Conservation (phyloP, 2,113 vertebrate species). For the Vombatus ursinus region DNA sequence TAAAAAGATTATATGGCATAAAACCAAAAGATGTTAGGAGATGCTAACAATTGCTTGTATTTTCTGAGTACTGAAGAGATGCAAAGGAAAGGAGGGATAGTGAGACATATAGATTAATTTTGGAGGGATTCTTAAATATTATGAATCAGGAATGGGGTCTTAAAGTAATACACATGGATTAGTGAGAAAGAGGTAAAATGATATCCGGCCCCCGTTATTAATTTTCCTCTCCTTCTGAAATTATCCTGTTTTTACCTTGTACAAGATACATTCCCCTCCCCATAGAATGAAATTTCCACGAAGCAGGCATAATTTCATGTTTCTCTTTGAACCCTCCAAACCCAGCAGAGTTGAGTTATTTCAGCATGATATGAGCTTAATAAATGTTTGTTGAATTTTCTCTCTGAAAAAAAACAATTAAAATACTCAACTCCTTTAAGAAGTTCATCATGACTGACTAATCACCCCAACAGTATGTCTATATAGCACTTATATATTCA, state of each 20-base stretch:
- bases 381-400: background rate
- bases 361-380: background rate
- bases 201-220: background rate
- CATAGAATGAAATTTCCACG: no score
- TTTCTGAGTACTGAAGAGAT: background rate
- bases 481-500: constrained; percentile 51
- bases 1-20: background rate
- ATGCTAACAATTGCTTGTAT: background rate
- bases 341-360: no score
- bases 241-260: background rate
- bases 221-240: background rate
- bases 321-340: background rate
- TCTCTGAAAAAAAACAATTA: constrained; percentile 30
- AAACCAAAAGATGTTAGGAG: background rate
- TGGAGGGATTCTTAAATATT: background rate
- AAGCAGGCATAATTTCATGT: background rate
- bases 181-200: background rate
- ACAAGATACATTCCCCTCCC: background rate
- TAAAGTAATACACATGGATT: background rate
- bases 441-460: background rate
- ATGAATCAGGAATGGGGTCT: background rate
- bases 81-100: background rate
- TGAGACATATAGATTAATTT: background rate
- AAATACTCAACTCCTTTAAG: background rate
- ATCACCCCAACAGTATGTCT: constrained; percentile 30